Evolutionary conservation across 2,888 invertebrate species (phyloP).

Genomic region (Drosophila incognita): DNA sequence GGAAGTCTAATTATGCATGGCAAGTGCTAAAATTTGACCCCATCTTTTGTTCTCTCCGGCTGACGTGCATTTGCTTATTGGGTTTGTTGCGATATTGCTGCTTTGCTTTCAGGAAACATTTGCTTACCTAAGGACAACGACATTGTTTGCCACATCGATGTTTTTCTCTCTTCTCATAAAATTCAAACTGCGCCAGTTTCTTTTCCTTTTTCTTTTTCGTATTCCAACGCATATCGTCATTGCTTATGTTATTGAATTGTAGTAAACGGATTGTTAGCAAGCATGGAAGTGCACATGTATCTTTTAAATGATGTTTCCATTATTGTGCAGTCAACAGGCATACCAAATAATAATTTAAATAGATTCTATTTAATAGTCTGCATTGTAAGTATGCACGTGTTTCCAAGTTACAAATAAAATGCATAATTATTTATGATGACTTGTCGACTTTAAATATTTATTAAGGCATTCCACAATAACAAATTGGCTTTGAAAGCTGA

Average conservation of each 20-base stretch:
- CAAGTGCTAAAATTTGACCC: not conserved
- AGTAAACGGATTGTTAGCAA: not conserved
- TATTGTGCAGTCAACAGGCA: not conserved
- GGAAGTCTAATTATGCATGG: not conserved
- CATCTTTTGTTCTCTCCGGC: not conserved
- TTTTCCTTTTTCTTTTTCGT: not conserved
- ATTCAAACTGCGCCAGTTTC: not conserved
- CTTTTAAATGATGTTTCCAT: not conserved
- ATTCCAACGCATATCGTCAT: not conserved
- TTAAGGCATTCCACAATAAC: not conserved
- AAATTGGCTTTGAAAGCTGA: not conserved
- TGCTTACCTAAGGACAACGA: not conserved
- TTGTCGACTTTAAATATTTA: not conserved
- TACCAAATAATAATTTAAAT: not conserved
- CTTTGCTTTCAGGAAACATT: not conserved
- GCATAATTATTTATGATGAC: not conserved
- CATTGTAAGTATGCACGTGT: not conserved
- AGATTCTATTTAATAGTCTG: not conserved
- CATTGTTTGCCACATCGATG: not conserved
- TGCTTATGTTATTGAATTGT: not conserved
- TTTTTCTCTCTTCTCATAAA: not conserved
- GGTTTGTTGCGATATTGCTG: not conserved
- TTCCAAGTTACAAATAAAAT: not conserved
- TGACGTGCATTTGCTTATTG: not conserved
- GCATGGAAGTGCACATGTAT: not conserved